phyloP scores from a whole-genome alignment of 2,113 vertebrate species.

The Cyprinodon tularosa region DNA sequence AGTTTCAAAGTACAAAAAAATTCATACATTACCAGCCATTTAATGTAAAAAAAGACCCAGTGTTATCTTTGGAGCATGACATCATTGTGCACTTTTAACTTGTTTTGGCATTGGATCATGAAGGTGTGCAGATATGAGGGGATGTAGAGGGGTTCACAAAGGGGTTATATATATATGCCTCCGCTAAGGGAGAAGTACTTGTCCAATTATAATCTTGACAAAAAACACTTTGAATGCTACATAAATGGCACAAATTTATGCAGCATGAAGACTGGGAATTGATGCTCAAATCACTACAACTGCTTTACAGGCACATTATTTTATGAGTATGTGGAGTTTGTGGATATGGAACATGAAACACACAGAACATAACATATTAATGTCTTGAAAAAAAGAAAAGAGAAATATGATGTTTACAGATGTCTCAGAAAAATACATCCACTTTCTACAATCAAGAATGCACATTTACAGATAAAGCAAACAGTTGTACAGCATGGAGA shows the following conservation, averaged over 20 bases:
- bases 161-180: slow-evolving; percentile 59
- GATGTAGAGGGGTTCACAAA: slow-evolving; percentile 36
- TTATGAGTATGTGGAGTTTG: background rate
- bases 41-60: slow-evolving; percentile 59
- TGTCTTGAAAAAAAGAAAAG: slow-evolving; percentile 7
- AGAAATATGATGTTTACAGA: slow-evolving; percentile 52
- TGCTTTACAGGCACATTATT: slow-evolving; percentile 6
- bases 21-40: slow-evolving; percentile 48
- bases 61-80: slow-evolving; percentile 30
- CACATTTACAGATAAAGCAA: slow-evolving; percentile 69
- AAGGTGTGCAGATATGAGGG: slow-evolving; percentile 46
- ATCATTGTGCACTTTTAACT: slow-evolving; percentile 23
- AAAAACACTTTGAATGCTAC: background rate
- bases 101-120: slow-evolving; percentile 44
- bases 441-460: slow-evolving; percentile 53
- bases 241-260: slow-evolving; percentile 1
- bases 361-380: slow-evolving; percentile 30
- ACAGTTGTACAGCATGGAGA: slow-evolving; percentile 54
- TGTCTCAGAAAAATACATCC: slow-evolving; percentile 59
- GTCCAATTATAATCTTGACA: background rate
- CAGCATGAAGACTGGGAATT: slow-evolving; percentile 5
- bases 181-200: background rate
- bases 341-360: slow-evolving; percentile 8
- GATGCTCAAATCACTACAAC: background rate
- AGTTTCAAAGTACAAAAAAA: slow-evolving; percentile 61